Evolutionary conservation across 2,888 invertebrate species (phyloP).

Genomic region (Hedychridium roseum): DNA sequence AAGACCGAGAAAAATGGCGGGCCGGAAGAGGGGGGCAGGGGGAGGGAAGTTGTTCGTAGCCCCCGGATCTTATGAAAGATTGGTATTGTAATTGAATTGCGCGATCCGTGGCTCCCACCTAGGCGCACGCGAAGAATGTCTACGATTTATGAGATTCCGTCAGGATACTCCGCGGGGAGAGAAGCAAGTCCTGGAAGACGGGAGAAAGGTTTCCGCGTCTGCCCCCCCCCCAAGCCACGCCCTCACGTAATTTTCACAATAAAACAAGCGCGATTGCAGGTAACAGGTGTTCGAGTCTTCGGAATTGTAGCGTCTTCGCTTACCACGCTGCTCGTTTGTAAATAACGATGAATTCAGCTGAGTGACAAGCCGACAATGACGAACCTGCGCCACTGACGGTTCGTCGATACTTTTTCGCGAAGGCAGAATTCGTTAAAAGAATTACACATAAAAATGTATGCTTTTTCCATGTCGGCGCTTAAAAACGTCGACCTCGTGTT

Average conservation of each 20-base stretch:
- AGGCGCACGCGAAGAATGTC: conserved; percentile 28
- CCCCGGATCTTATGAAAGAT: conserved; percentile 28
- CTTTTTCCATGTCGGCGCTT: too few relatives aligned
- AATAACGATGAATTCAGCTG: too few relatives aligned
- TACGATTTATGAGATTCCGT: conserved; percentile 39
- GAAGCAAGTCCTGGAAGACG: conserved; percentile 12
- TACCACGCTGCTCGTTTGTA: too few relatives aligned
- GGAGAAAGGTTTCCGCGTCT: conserved; percentile 10
- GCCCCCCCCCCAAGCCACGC: too few relatives aligned
- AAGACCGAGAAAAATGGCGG: conserved; percentile 1
- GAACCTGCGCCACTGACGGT: too few relatives aligned
- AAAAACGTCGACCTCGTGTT: too few relatives aligned
- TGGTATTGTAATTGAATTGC: conserved; percentile 39
- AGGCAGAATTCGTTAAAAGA: too few relatives aligned
- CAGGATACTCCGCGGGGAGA: conserved; percentile 14
- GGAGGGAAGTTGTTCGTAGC: too few relatives aligned
- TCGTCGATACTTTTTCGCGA: too few relatives aligned
- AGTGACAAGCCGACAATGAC: too few relatives aligned
- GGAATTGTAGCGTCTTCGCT: conserved; percentile 17
- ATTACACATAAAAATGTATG: too few relatives aligned
- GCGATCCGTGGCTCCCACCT: conserved; percentile 13
- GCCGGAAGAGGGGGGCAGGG: conserved; percentile 4
- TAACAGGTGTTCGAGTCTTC: conserved; percentile 27
- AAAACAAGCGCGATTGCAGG: conserved; percentile 18
- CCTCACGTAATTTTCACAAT: conserved; percentile 28